Percentiles rank a stretch among this genome's conserved stretches.
phyloP scores from a whole-genome alignment of 2,113 vertebrate genomes.

The Heteronetta atricapilla region DNA sequence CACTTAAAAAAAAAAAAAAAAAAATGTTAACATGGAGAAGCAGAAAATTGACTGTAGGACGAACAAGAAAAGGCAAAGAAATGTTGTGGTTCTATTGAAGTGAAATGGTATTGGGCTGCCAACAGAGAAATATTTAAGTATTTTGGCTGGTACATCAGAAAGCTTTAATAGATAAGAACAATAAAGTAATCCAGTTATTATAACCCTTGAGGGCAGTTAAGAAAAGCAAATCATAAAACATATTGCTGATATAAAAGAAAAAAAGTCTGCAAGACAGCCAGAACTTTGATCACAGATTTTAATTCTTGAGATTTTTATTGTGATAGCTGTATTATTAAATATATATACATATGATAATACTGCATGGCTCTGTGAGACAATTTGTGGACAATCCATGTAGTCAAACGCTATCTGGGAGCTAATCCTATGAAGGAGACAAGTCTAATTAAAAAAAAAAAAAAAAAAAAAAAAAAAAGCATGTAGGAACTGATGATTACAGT shows the following conservation, averaged over 20 bases:
- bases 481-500: neutral
- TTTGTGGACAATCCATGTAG: neutral
- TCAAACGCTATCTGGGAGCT: neutral
- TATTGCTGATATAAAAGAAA: conserved; percentile 31
- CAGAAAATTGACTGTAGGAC: neutral
- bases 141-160: conserved; percentile 17
- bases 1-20: neutral
- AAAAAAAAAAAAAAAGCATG: neutral
- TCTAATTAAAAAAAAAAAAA: neutral
- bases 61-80: neutral
- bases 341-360: neutral
- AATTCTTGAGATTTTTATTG: conserved; percentile 45
- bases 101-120: neutral
- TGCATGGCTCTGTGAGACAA: neutral
- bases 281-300: conserved; percentile 51
- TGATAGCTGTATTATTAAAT: conserved; percentile 3
- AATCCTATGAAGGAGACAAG: conserved; percentile 1
- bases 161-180: conserved; percentile 39
- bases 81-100: neutral
- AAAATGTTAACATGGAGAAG: neutral
- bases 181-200: neutral
- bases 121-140: neutral
- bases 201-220: neutral
- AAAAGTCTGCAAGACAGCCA: neutral
- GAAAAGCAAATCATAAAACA: conserved; percentile 47